Base-by-base conservation (phyloP, 2,797 vertebrate genomes). In the Pseudotriccus pelzelni region DNA sequence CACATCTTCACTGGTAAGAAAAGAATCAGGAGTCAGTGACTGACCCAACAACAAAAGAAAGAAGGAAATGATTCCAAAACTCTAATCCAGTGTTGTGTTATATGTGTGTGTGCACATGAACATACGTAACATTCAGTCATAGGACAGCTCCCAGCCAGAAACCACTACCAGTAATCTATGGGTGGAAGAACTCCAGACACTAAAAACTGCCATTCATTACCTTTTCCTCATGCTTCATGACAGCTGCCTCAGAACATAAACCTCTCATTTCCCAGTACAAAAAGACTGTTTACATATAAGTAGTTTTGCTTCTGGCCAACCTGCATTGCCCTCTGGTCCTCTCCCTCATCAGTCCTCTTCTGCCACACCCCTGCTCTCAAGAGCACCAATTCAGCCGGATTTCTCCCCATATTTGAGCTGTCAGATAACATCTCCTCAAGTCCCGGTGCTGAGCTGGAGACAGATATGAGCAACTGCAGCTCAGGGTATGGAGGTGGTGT, bases 1-100 rank as follows among this genome's bases (percentile, higher is more conserved):
- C 75, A 58, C 55, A 11, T 32, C 60, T 46, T 85, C 50, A 6
- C 23, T 24, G 63, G 46, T 12, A 30, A 49, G 64, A 18, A 39
- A 87, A 74, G 18, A 24, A 19, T 22, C 64, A 16, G 46, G 10
- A 50, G 64, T 12, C 25, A 60, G 10, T 6, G 19, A 25, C 8
- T 47, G 74, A 47, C 20, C 41, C 77, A 52, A 6, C 15, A 49
- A 18, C 14, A 55, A 49, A 55, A 59, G 32, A 59, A 58, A 69
- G 62, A 36, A 64, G 62, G 68, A 64, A 53, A 62, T 64, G 3
- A 64, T 72, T 47, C 36, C 62, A n/a, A 20, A 50, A 14, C 16
- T 62, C 39, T 62, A 43, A 4, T 43, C 6, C 5, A 3, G 1
- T 6, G 2, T 7, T 16, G 14, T 39, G 8, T 4, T 12, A 8